These are phyloP conservation scores for Drosophila suboccidentalis DNA, from an alignment of 2,888 invertebrate species.

Conservation along the genomic window DNA sequence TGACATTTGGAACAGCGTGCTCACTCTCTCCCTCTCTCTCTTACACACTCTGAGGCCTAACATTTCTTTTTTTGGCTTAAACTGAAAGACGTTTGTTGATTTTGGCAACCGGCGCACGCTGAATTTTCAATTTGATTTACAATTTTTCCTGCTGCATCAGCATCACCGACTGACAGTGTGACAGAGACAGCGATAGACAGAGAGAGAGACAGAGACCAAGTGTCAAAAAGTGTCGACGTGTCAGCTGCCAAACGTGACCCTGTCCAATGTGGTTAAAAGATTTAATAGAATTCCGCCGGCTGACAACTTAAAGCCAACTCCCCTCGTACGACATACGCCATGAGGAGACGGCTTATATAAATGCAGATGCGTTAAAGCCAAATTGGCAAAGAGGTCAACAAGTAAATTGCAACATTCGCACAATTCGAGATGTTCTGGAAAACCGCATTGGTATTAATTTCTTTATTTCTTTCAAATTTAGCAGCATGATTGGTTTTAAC, in stretches of 20 bases:
- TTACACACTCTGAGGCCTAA: neutral
- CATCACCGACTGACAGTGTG: conserved; percentile 19
- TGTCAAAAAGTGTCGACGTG: conserved; percentile 66
- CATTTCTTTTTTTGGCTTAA: conserved; percentile 18
- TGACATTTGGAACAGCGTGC: conserved; percentile 64
- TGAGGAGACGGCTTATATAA: conserved; percentile 12
- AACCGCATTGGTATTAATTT: neutral
- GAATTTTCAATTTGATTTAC: conserved; percentile 68
- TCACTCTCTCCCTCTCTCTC: neutral
- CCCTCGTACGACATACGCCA: neutral
- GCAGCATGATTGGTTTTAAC: too few species aligned
- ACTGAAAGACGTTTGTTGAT: conserved; percentile 69
- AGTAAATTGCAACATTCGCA: conserved; percentile 19
- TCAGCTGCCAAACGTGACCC: conserved; percentile 70
- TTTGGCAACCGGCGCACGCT: conserved; percentile 68
- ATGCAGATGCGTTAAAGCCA: conserved; percentile 41
- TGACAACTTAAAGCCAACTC: conserved; percentile 23
- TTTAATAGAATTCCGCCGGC: conserved; percentile 51
- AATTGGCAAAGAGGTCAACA: conserved; percentile 16
- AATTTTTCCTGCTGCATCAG: conserved; percentile 70
- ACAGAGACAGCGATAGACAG: neutral
- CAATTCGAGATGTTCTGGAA: conserved; percentile 18
- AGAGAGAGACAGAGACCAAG: conserved; percentile 31
- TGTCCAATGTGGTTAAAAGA: conserved; percentile 71
- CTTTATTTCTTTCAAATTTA: neutral